Conservation (phyloP, 1,140 invertebrate species). For the Mactra quadrangularis region DNA sequence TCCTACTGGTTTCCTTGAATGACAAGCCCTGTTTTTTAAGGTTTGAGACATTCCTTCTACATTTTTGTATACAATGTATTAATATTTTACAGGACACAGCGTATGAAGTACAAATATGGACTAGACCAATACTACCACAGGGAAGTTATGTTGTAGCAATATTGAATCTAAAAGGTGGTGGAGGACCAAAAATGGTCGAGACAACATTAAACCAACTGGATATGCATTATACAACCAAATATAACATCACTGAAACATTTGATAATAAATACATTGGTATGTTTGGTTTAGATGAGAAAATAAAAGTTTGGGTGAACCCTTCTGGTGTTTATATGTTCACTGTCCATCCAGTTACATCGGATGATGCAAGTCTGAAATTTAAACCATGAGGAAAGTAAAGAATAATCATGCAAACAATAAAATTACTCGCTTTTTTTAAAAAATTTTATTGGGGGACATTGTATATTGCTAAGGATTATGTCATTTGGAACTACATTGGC, state of each 20-base stretch:
- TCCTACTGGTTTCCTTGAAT: no score
- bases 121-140: conserved; percentile 65
- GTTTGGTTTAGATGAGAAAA: neutral
- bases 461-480: no score
- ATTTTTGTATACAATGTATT: neutral
- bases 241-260: conserved; percentile 89
- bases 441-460: no score
- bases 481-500: no score
- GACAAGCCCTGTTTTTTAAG: no score
- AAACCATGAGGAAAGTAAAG: neutral
- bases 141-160: conserved; percentile 67
- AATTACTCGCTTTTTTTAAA: no score
- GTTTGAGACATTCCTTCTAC: no score
- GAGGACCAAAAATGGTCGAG: conserved; percentile 70
- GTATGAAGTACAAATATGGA: conserved; percentile 68
- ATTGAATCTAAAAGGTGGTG: conserved; percentile 61
- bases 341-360: neutral
- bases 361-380: neutral
- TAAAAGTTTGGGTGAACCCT: neutral
- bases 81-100: neutral
- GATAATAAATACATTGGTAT: conserved; percentile 84
- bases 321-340: conserved; percentile 5
- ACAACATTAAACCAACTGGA: neutral
- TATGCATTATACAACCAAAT: conserved; percentile 85
- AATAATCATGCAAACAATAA: no score